phyloP scores from a whole-genome alignment of 2,888 invertebrate species.

The Microctonus aethiopoides region DNA sequence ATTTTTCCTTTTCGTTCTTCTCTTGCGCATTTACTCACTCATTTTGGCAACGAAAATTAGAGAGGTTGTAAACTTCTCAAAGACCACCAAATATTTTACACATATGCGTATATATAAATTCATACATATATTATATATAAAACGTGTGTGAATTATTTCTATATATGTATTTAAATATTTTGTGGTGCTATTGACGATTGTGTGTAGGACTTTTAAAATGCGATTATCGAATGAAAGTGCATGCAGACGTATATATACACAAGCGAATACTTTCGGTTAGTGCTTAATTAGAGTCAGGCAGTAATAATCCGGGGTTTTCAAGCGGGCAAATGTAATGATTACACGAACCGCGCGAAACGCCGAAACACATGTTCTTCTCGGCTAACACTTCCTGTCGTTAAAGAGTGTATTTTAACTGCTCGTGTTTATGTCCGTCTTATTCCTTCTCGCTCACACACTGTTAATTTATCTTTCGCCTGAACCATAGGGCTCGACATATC shows the following conservation, averaged over 20 bases:
- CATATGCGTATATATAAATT: too few relatives aligned
- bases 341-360: constrained; percentile 56
- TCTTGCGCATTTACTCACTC: background rate
- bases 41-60: background rate
- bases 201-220: constrained; percentile 23
- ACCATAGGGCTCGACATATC: constrained; percentile 10
- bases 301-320: constrained; percentile 54
- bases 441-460: constrained; percentile 19
- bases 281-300: constrained; percentile 45
- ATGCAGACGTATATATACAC: background rate
- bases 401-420: constrained; percentile 57
- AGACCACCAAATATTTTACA: background rate
- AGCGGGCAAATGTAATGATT: constrained; percentile 54
- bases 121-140: too few relatives aligned
- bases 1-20: too few relatives aligned
- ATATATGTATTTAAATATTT: too few relatives aligned
- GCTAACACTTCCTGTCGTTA: constrained; percentile 65
- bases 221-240: constrained; percentile 27
- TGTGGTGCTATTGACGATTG: background rate
- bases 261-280: constrained; percentile 4
- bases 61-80: background rate
- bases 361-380: constrained; percentile 61
- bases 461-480: constrained; percentile 29
- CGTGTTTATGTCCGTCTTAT: constrained; percentile 49
- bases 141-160: too few relatives aligned